A percentile compares a stretch with the other conserved stretches of the same genome.
phyloP scores from a whole-genome alignment of 2,797 vertebrate species.

The Streptopelia turtur region DNA sequence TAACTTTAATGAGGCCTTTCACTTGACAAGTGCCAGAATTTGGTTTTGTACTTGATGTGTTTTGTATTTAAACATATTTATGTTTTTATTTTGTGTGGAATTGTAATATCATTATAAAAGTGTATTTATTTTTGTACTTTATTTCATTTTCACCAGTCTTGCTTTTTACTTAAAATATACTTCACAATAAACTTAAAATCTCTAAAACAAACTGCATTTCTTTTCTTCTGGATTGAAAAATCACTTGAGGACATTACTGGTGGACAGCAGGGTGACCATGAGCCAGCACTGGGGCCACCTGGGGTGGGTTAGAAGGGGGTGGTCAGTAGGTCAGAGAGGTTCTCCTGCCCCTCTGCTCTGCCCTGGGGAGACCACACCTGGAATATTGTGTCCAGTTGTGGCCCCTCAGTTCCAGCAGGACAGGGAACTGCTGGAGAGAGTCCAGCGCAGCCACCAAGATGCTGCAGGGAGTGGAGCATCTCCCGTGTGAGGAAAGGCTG shows the following conservation, averaged over 20 bases:
- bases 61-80: constrained; percentile 78
- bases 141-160: constrained; percentile 66
- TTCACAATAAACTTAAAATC: constrained; percentile 74
- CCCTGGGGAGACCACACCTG: too few relatives aligned
- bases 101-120: constrained; percentile 69
- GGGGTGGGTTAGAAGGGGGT: too few relatives aligned
- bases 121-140: constrained; percentile 83
- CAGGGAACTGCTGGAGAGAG: too few relatives aligned
- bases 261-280: too few relatives aligned
- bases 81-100: constrained; percentile 73
- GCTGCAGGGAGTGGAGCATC: too few relatives aligned
- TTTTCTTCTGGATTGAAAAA: neutral
- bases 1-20: constrained; percentile 62
- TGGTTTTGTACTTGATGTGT: constrained; percentile 68
- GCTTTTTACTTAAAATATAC: constrained; percentile 54
- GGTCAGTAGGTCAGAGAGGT: too few relatives aligned
- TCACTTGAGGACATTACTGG: neutral
- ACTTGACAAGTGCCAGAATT: constrained; percentile 76
- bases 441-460: too few relatives aligned
- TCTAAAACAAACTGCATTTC: neutral
- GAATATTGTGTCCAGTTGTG: too few relatives aligned
- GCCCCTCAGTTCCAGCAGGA: too few relatives aligned
- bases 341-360: too few relatives aligned
- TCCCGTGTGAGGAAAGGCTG: too few relatives aligned
- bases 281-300: too few relatives aligned